These are phyloP conservation scores for Urocitellus parryii DNA, from an alignment of 2,113 vertebrate species.

Conservation along the genomic window DNA sequence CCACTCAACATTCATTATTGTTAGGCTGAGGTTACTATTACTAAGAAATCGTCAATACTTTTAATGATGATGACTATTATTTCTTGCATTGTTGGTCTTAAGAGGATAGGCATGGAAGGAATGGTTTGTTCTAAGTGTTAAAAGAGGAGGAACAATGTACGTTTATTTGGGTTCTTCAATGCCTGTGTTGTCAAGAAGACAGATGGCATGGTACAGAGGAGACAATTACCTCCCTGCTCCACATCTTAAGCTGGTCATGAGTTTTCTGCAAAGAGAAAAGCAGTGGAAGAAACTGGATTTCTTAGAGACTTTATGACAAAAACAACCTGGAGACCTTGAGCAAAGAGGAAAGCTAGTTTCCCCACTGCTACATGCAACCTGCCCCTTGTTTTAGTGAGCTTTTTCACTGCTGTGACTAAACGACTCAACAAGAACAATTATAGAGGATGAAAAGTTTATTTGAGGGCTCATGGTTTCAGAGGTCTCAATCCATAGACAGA, in stretches of 20 bases:
- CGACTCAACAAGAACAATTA: too few relatives aligned
- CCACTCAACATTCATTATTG: neutral
- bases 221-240: accelerated
- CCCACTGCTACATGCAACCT: neutral
- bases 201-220: neutral
- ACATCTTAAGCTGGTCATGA: neutral
- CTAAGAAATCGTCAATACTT: neutral
- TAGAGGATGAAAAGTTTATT: too few relatives aligned
- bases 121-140: neutral
- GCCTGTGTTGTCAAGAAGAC: neutral
- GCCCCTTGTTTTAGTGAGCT: too few relatives aligned
- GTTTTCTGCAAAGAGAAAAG: neutral
- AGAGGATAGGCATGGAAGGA: neutral
- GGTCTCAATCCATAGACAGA: too few relatives aligned
- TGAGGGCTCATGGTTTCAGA: too few relatives aligned
- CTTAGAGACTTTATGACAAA: constrained; percentile 6
- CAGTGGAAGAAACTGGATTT: neutral
- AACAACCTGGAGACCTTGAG: neutral
- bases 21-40: neutral
- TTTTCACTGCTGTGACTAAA: too few relatives aligned
- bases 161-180: neutral
- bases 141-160: neutral
- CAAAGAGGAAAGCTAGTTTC: neutral
- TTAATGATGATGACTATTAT: neutral
- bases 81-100: neutral